Base-by-base conservation (phyloP, 1,140 invertebrate species). In the Wasmannia auropunctata region DNA sequence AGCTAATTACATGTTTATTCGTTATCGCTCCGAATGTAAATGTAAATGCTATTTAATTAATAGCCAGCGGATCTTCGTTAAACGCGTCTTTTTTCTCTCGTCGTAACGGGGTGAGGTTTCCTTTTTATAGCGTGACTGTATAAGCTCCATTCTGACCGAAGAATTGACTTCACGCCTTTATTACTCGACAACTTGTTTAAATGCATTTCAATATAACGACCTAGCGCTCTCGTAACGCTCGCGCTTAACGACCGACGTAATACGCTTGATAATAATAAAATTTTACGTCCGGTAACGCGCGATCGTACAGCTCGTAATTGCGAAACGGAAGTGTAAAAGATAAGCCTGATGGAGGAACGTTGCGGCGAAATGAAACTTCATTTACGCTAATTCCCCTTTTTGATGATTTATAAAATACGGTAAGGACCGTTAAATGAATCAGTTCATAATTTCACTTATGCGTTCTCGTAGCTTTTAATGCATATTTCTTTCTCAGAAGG, bases 241-340 rank as follows among this genome's bases (percentile, higher is more conserved):
- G 49, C 11, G 70, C 11, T 56, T 74, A 67, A 74, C 49, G 49
- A 37, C n/a, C n/a, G n/a, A 19, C 49, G 3, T 51, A 46, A 46
- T 67, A 67, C 22, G 2, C 22, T 56, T 74, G 69, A 74, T 54
- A 54, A 72, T 51, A 72, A 74, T 74, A 37, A 74, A 74, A 74
- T 56, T 74, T 74, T 54, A 74, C 11, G 49, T 37, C 11, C 5
- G 19, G 46, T 46, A 72, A 51, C 25, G 43, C 6, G 49, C 28
- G 6, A 34, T 74, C n/a, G 49, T n/a, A 34, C 28, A 34, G n/a
- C 31, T 31, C 28, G 11, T 46, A 67, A 67, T 40, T 16, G 22
- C 14, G 40, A 11, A 54, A 34, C 49, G 31, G 19, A 56, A 74
- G 46, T 74, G 31, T 14, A 22, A 22, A n/a, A 22, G 31, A 74